Evolutionary conservation across 2,113 vertebrate species (phyloP), one percentile per base, ranked within the genome.

Genomic region (Carettochelys insculpta): DNA sequence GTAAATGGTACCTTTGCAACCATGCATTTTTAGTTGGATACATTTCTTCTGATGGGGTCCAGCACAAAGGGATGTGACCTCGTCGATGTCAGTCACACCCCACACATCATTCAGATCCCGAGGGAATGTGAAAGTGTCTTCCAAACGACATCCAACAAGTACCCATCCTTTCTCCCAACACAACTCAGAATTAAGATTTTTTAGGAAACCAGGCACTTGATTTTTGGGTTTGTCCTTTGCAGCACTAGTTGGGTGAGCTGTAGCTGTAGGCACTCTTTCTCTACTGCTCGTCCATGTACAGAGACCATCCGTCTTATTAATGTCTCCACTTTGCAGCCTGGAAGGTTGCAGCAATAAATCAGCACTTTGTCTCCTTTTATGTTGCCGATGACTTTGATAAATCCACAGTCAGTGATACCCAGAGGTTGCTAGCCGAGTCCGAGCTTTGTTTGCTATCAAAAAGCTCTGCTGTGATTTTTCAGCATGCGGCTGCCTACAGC

Each of bases 301-400:
- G 20, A 75, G 87, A 71, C 13, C 85, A 94, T 92, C 94, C 48
- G 71, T 85, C 89, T 93, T 14, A 85, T 31, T 31, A 58, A 12
- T 34, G 61, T 86, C 48, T 53, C 77, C 50, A 2, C 27, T 5
- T 54, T 43, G 86, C 80, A 54, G 75, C 90, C 78, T 53, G 2
- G 51, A 27, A 79, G 61, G 75, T 92, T 48, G 87, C 84, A 94
- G 89, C 38, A 79, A 89, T 94, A n/a, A 75, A 47, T 96, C 95
- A 85, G 27, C 0, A 10, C 25, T 71, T 61, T 58, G 45, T 52
- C 77, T 68, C 77, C 77, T 87, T 93, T 68, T 77, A 92, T 34
- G 89, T 81, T 89, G 34, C 34, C 22, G 61, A 47, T 88, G 95
- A 94, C 95, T 94, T 94, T 92, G 90, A 82, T 54, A 68, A 92